Conservation (phyloP, 2,113 vertebrate species). For the cat (Felis catus) region F.catus_Fca126_mat1.0 CM031425.1:56372001-56372500, state of each 20-base stretch:
- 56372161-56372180: neutral
- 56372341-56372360: constrained; percentile 50
- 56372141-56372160: neutral
- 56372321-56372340: neutral
- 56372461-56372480: constrained; percentile 66
- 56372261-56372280: neutral
- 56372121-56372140: neutral
- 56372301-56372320: neutral
- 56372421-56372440: constrained; percentile 70
- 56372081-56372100: neutral
- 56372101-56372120: neutral
- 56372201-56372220: neutral
- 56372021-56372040: neutral
- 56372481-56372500: constrained; percentile 82
- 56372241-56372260: neutral
- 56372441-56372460: constrained; percentile 70
- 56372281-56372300: neutral
- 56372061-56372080: neutral
- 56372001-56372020: neutral
- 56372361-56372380: constrained; percentile 76
- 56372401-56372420: constrained; percentile 41
- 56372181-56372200: neutral
- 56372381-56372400: constrained; percentile 75
- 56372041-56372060: neutral
- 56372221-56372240: neutral